Conservation (phyloP, 35 echinoderm and acorn worm genomes). For the Anneissia japonica region DNA sequence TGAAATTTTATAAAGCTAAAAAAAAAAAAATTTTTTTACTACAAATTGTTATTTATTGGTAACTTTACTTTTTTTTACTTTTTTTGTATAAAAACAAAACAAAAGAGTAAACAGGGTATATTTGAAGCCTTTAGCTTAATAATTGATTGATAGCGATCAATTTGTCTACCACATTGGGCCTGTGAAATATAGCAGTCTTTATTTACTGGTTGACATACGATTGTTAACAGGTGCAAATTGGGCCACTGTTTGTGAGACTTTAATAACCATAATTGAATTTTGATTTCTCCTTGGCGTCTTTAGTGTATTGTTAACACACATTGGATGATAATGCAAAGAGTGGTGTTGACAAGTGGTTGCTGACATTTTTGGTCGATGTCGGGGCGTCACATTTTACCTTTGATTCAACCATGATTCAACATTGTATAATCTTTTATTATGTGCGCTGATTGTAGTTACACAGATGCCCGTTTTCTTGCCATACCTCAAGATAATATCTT, state of each 20-base stretch:
- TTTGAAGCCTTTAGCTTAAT: background rate
- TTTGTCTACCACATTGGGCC: background rate
- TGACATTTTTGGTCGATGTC: background rate
- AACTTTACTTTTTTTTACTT: no score
- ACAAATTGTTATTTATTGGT: no score
- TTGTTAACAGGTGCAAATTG: background rate
- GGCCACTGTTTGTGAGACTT: background rate
- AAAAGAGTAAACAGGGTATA: no score
- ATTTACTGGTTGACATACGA: background rate
- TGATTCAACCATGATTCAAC: no score
- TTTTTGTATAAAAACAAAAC: no score
- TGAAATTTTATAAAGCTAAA: no score
- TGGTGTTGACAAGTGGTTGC: background rate
- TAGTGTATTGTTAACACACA: background rate
- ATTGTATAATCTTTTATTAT: no score
- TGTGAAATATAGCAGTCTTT: background rate
- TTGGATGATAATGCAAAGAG: background rate
- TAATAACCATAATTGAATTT: background rate
- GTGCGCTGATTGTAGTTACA: no score
- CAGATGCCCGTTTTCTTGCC: no score
- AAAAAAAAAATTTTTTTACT: no score
- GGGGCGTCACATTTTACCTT: no score
- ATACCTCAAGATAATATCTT: no score
- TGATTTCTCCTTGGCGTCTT: background rate
- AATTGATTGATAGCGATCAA: background rate